phyloP scores from a whole-genome alignment of 1,140 invertebrate species.

The Samia ricini region DNA sequence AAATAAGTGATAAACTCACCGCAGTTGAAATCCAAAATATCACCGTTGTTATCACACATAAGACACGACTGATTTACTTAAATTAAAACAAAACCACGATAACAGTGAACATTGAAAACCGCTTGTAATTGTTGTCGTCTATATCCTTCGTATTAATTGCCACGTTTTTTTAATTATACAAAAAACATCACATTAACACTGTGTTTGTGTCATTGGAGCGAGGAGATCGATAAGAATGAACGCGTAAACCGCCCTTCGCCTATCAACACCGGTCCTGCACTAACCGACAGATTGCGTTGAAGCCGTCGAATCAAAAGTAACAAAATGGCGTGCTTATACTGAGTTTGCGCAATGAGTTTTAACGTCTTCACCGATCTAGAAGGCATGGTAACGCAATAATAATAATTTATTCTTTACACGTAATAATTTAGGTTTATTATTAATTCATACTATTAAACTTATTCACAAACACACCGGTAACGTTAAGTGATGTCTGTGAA shows the following conservation, averaged over 20 bases:
- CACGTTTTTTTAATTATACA: constrained; percentile 33
- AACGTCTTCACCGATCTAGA: background rate
- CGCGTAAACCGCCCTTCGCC: constrained; percentile 26
- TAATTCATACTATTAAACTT: background rate
- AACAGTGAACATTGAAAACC: constrained; percentile 3
- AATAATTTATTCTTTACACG: constrained; percentile 8
- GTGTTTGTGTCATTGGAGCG: constrained; percentile 22
- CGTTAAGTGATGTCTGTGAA: too few relatives aligned
- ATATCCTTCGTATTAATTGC: background rate
- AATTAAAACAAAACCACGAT: background rate
- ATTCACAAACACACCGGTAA: too few relatives aligned
- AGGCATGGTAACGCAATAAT: background rate
- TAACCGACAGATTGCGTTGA: constrained; percentile 29
- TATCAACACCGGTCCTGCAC: constrained; percentile 39
- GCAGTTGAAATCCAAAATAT: background rate
- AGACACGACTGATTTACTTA: background rate
- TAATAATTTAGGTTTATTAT: background rate
- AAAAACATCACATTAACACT: constrained; percentile 61
- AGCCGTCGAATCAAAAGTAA: constrained; percentile 19
- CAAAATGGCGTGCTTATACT: constrained; percentile 42
- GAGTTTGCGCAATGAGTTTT: constrained; percentile 52
- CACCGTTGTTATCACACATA: background rate
- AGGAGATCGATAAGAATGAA: constrained; percentile 35
- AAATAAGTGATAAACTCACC: background rate
- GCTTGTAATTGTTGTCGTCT: background rate